A percentile compares a stretch with the other conserved stretches of the same genome.
Evolutionary conservation across 2,888 invertebrate species (phyloP).

Genomic region (Bugulina stolonifera): DNA sequence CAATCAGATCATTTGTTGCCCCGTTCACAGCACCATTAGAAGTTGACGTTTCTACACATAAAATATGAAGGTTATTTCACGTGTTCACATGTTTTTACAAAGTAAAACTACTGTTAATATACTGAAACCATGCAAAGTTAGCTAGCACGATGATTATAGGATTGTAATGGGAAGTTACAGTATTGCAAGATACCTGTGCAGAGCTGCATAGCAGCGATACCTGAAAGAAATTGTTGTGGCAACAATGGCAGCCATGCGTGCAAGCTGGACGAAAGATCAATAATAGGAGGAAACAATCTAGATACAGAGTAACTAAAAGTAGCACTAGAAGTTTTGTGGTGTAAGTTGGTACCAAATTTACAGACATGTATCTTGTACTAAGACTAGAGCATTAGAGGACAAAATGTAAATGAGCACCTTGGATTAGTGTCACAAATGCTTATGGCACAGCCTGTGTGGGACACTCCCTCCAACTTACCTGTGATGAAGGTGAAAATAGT

Average conservation of each 20-base stretch:
- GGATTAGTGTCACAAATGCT: constrained; percentile 23
- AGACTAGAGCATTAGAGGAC: constrained; percentile 13
- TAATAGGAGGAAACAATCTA: not conserved
- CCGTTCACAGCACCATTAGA: constrained; percentile 7
- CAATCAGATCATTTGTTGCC: not conserved
- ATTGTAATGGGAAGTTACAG: constrained; percentile 6
- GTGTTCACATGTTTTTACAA: not conserved
- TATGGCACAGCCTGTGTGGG: constrained; percentile 20
- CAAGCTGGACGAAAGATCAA: constrained; percentile 18
- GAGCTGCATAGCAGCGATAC: not conserved
- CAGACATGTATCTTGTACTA: not conserved
- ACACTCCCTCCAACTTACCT: constrained; percentile 19
- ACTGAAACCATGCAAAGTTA: constrained; percentile 14
- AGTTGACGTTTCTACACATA: not conserved
- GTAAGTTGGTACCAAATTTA: not conserved
- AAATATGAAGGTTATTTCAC: not conserved
- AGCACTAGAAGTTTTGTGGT: constrained; percentile 17
- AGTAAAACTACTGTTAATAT: not conserved
- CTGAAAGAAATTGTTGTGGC: constrained; percentile 20
- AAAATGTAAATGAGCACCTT: constrained; percentile 13
- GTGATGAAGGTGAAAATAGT: not conserved
- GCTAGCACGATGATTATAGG: constrained; percentile 19
- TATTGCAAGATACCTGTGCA: not conserved
- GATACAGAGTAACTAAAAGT: not conserved
- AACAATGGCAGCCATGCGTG: constrained; percentile 26